Evolutionary conservation across 1,140 invertebrate species (phyloP), one percentile per base, ranked within the genome.

Genomic region (Drosophila nasuta): DNA sequence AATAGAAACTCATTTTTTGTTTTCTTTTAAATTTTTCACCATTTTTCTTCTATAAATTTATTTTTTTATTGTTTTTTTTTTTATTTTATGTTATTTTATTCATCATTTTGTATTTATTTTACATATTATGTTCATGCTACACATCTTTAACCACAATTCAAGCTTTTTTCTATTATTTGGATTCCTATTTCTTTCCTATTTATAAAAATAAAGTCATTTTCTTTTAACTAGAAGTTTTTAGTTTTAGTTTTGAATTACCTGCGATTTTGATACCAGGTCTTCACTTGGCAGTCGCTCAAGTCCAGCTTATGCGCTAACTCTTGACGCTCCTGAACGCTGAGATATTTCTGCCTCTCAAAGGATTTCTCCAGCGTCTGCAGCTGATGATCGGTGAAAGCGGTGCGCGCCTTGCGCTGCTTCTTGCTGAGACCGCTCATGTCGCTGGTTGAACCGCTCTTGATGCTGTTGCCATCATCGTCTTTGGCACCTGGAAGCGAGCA

Each of bases 191-290:
- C 20, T 25, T 25, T 25, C 20, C 20, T 20, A 20, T 20, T 20
- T 20, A 3, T 20, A 20, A 20, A 20, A 3, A 20, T 20, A 3
- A 3, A 20, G 20, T 20, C 20, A 20, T 20, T 20, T 4, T 25
- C 20, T 25, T 25, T 25, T 4, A 25, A 25, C 20, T 33, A 33
- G 6, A 33, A 33, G 30, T 33, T 20, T 2, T 20, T 20, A 20
- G 20, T 20, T 20, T 20, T 20, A 20, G 2, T 30, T 15, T 33
- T 35, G 7, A 91, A 95, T 94, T 93, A 99, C 98, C 98, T 96
- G 95, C 98, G 95, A 93, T 99, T 99, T 93, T 99, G 98, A 93
- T 99, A 99, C 98, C 98, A 99, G 65, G 98, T 99, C 93, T 99
- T 99, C 81, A 99, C 98, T 95, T 99, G 99, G 10, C 98, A 99